Evolutionary conservation across 2,113 vertebrate genomes (phyloP).

Genomic region (Eubucco bourcierii): DNA sequence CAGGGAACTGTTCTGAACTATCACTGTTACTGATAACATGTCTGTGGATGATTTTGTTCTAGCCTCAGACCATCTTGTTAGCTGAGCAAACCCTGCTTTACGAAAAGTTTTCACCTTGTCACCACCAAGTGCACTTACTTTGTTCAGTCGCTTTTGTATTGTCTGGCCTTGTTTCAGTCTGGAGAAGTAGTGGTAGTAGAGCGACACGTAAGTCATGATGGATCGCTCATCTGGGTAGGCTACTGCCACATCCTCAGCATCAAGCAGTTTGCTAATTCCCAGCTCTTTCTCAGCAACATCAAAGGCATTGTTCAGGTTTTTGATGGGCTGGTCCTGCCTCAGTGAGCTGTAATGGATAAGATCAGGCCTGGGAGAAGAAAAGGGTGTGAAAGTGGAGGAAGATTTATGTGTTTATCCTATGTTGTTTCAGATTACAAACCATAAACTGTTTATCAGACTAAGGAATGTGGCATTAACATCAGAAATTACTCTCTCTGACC

Average conservation of each 20-base stretch:
- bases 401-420: neutral
- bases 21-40: neutral
- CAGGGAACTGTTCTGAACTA: no score
- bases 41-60: neutral
- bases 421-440: neutral
- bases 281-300: constrained; percentile 81
- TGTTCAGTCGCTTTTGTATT: constrained; percentile 82
- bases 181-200: constrained; percentile 91
- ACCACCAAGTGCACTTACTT: constrained; percentile 70
- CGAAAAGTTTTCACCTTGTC: neutral
- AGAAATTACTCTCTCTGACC: neutral
- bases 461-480: neutral
- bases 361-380: constrained; percentile 79
- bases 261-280: constrained; percentile 86
- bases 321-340: constrained; percentile 61
- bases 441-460: neutral
- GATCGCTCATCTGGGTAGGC: constrained; percentile 86
- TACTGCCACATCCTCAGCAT: constrained; percentile 85
- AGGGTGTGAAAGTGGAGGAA: neutral
- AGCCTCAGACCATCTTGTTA: neutral
- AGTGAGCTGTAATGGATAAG: constrained; percentile 83
- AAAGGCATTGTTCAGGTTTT: constrained; percentile 84
- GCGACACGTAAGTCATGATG: constrained; percentile 91
- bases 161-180: constrained; percentile 85
- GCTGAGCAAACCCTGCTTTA: neutral